phyloP scores from a whole-genome alignment of 2,797 vertebrate genomes.

The Chrysocyon brachyurus region DNA sequence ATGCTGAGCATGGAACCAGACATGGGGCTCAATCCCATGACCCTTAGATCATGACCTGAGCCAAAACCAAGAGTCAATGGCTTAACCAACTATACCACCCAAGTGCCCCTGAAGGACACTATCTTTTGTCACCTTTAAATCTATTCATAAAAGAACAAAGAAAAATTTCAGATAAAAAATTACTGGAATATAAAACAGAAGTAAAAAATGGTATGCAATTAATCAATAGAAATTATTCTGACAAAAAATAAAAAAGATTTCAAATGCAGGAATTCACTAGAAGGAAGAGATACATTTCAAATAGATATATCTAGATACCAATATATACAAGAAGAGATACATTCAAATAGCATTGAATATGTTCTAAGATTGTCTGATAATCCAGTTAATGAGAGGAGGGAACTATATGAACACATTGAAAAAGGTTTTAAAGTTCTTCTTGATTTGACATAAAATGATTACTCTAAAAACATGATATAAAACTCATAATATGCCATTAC shows the following conservation, averaged over 20 bases:
- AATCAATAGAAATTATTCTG: constrained; percentile 26
- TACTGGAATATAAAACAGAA: constrained; percentile 37
- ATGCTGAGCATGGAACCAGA: neutral
- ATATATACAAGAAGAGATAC: neutral
- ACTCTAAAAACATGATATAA: constrained; percentile 27
- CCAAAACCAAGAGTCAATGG: neutral
- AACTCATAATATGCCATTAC: constrained; percentile 7
- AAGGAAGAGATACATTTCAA: neutral
- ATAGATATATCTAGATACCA: neutral
- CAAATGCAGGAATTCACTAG: constrained; percentile 27
- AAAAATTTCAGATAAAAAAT: constrained; percentile 52
- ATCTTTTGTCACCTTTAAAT: constrained; percentile 36
- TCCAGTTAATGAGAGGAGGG: neutral
- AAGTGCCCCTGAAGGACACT: neutral
- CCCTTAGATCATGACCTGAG: neutral
- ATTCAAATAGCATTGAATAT: neutral
- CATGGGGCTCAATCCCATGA: neutral
- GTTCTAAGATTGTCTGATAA: constrained; percentile 8
- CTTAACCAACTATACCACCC: neutral
- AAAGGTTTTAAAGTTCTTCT: constrained; percentile 31
- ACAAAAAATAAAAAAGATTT: constrained; percentile 39
- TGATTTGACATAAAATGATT: constrained; percentile 55
- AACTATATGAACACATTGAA: neutral
- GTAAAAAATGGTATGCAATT: neutral
- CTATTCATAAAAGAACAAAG: constrained; percentile 7